Conservation (phyloP, 53 echinoderm and acorn worm genomes). For the Echinarachnius parma region DNA sequence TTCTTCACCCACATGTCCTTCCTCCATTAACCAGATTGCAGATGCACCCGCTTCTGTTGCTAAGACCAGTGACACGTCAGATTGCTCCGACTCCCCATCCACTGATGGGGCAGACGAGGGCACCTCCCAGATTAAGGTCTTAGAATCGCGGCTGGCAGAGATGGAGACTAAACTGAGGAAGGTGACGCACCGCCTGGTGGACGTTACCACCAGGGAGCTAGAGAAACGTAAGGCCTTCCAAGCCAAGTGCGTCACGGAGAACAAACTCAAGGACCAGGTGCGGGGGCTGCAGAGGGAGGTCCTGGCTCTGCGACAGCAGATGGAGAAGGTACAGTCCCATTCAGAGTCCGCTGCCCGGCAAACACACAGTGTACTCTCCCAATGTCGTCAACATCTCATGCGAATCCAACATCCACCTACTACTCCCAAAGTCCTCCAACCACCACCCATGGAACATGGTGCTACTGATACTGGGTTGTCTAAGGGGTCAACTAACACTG, state of each 20-base stretch:
- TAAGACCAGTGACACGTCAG: conserved; percentile 54
- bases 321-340: conserved; percentile 83
- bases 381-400: conserved; percentile 44
- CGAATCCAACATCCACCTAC: conserved; percentile 36
- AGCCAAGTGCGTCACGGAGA: conserved; percentile 73
- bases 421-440: too few relatives aligned
- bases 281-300: conserved; percentile 69
- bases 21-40: conserved; percentile 52
- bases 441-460: background rate
- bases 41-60: conserved; percentile 47
- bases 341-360: conserved; percentile 41
- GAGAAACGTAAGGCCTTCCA: conserved; percentile 88
- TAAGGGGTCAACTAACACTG: conserved; percentile 48
- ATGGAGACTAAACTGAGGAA: conserved; percentile 83
- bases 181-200: conserved; percentile 88
- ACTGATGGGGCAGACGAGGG: conserved; percentile 40
- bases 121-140: conserved; percentile 52
- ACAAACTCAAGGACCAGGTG: conserved; percentile 75
- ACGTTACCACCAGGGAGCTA: conserved; percentile 85
- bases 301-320: conserved; percentile 58
- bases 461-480: conserved; percentile 32
- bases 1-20: conserved; percentile 46
- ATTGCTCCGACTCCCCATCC: conserved; percentile 44
- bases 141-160: conserved; percentile 71
- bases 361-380: conserved; percentile 32